A percentile compares a stretch with the other conserved stretches of the same genome.
phyloP scores from a whole-genome alignment of 53 echinoderm and acorn worm genomes.

The Stichopus horrens region DNA sequence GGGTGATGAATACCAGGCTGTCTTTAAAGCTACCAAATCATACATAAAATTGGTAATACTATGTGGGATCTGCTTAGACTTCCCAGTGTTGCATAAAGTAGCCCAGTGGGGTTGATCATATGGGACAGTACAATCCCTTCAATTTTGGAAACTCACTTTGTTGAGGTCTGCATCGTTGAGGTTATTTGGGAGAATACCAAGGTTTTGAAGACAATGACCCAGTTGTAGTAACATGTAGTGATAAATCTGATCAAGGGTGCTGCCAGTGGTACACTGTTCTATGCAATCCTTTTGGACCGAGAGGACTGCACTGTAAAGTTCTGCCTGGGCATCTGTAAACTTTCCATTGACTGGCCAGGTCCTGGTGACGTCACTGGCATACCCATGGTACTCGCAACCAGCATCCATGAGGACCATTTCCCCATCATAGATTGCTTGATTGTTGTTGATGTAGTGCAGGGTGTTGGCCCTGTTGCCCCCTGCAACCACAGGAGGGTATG shows the following conservation, averaged over 20 bases:
- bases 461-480: conserved; percentile 96
- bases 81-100: too few relatives aligned
- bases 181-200: conserved; percentile 62
- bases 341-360: conserved; percentile 94
- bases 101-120: not conserved
- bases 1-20: too few relatives aligned
- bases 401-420: conserved; percentile 97
- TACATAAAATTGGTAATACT: too few relatives aligned
- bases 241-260: conserved; percentile 86
- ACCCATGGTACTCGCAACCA: conserved; percentile 97
- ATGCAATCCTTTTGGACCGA: conserved; percentile 83
- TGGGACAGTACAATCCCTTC: not conserved
- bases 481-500: conserved; percentile 96
- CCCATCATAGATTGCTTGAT: conserved; percentile 70
- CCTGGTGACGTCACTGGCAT: conserved; percentile 96
- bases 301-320: conserved; percentile 76
- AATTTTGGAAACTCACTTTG: conserved; percentile 52
- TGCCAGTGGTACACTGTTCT: conserved; percentile 74
- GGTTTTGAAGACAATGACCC: conserved; percentile 67
- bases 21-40: too few relatives aligned
- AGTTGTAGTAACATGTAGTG: conserved; percentile 78
- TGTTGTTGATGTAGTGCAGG: conserved; percentile 94
- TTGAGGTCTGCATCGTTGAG: conserved; percentile 63
- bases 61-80: too few relatives aligned
- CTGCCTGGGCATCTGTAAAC: conserved; percentile 70